phyloP scores from a whole-genome alignment of 2,113 vertebrate genomes.

The Ibidorhyncha struthersii region DNA sequence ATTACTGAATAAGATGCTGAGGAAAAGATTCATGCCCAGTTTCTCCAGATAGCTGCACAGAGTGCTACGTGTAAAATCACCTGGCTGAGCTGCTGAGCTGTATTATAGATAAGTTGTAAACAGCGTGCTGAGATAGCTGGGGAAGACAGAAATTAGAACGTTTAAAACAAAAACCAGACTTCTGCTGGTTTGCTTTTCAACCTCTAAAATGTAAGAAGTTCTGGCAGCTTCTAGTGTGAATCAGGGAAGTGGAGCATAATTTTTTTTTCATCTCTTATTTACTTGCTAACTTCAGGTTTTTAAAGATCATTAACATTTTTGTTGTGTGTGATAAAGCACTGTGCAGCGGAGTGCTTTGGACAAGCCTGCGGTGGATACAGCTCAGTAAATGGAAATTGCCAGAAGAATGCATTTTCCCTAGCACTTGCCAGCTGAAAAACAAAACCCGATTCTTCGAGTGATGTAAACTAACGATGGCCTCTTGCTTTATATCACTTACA shows the following conservation, averaged over 20 bases:
- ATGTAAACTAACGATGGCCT: not conserved
- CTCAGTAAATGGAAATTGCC: not conserved
- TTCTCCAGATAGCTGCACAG: not conserved
- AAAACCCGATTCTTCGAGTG: not conserved
- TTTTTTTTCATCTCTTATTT: not conserved
- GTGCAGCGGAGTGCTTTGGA: not conserved
- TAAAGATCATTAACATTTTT: not conserved
- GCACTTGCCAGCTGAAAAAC: not conserved
- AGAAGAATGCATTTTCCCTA: not conserved
- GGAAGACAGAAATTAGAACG: not conserved
- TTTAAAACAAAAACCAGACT: not conserved
- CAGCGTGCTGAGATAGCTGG: not conserved
- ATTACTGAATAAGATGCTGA: too few species aligned
- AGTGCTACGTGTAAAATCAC: not conserved
- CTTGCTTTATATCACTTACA: not conserved
- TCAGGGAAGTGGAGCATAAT: not conserved
- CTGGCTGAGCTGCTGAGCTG: not conserved
- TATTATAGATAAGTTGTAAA: too few species aligned
- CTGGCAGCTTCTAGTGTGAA: not conserved
- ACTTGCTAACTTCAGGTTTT: not conserved
- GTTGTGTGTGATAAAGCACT: not conserved
- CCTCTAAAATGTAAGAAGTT: not conserved
- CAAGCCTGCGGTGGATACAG: not conserved
- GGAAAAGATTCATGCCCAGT: rapidly evolving
- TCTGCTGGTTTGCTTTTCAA: not conserved